phyloP scores from a whole-genome alignment of 2,113 vertebrate genomes.

The Delphinapterus leucas region DNA sequence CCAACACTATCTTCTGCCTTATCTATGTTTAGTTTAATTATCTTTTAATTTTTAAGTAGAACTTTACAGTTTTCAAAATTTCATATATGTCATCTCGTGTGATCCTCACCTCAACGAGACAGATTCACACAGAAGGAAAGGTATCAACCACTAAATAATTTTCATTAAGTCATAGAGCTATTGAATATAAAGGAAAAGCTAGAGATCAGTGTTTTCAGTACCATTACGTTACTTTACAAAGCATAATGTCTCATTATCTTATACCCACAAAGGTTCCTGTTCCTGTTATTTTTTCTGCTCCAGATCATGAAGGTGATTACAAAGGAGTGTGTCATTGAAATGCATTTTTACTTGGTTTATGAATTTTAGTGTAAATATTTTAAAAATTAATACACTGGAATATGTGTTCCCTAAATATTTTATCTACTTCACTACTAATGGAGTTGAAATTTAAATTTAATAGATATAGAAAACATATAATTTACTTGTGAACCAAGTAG shows the following conservation, averaged over 20 bases:
- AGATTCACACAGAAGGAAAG: background rate
- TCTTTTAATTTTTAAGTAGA: background rate
- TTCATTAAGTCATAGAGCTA: background rate
- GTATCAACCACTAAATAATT: background rate
- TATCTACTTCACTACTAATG: background rate
- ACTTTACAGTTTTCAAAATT: background rate
- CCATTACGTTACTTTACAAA: background rate
- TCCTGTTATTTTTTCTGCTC: background rate
- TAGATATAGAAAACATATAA: background rate
- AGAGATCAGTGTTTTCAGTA: background rate
- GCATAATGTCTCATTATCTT: background rate
- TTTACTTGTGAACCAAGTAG: background rate
- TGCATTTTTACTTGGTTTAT: background rate
- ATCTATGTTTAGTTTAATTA: background rate
- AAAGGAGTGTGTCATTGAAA: background rate
- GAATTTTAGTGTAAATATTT: background rate
- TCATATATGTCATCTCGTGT: background rate
- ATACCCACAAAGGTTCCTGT: background rate
- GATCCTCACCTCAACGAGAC: background rate
- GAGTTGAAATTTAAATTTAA: background rate
- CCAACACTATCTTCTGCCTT: background rate
- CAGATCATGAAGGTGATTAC: background rate
- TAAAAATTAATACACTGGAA: background rate
- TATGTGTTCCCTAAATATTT: background rate
- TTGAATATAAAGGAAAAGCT: background rate